A percentile compares a stretch with the other conserved stretches of the same genome.
Conservation (phyloP, 2,888 invertebrate genomes). For the Pandemis corylana region DNA sequence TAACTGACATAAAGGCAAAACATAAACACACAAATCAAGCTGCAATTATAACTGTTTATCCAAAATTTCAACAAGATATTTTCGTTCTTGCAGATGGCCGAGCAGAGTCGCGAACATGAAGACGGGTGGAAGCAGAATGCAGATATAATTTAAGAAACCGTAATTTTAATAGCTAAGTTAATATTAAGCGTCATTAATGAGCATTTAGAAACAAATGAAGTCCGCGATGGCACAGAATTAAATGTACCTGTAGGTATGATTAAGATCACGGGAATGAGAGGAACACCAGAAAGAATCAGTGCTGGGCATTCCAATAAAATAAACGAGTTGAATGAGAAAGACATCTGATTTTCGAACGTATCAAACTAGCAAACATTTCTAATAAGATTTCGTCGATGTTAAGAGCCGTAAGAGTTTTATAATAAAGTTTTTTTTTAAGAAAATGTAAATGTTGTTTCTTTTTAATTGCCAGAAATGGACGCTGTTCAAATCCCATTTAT, state of each 20-base stretch:
- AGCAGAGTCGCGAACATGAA: conserved; percentile 62
- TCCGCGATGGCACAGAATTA: conserved; percentile 48
- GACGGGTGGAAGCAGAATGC: conserved; percentile 67
- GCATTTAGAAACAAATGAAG: conserved; percentile 69
- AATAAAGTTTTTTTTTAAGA: conserved; percentile 69
- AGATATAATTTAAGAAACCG: conserved; percentile 73
- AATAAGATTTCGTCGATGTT: conserved; percentile 67
- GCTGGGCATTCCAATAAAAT: conserved; percentile 80
- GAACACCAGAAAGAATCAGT: conserved; percentile 51
- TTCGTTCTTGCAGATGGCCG: conserved; percentile 68
- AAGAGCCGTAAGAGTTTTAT: conserved; percentile 72
- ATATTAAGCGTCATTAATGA: conserved; percentile 65
- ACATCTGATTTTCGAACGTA: conserved; percentile 60
- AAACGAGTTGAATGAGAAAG: conserved; percentile 62
- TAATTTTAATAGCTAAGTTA: conserved; percentile 77
- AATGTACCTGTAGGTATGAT: too few species aligned
- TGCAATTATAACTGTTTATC: not conserved
- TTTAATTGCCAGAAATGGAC: not conserved
- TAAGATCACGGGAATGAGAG: conserved; percentile 40
- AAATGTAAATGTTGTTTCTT: conserved; percentile 28
- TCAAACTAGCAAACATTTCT: conserved; percentile 54
- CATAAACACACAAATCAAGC: not conserved
- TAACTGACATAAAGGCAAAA: not conserved
- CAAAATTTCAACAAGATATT: conserved; percentile 25
- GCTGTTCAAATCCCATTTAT: too few species aligned